A percentile compares a stretch with the other conserved stretches of the same genome.
Conservation (phyloP, 2,888 invertebrate genomes). For the Latrodectus elegans region DNA sequence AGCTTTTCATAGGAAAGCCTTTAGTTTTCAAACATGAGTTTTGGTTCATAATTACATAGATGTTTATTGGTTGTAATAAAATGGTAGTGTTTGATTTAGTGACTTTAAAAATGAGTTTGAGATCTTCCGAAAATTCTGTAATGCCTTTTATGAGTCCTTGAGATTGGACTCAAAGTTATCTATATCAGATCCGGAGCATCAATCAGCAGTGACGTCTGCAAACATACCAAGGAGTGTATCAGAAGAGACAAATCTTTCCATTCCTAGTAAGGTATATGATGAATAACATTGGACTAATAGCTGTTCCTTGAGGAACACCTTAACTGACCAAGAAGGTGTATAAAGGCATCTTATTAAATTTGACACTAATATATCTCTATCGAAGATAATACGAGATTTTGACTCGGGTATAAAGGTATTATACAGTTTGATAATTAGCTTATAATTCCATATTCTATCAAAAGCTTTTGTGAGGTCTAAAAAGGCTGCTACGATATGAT, state of each 20-base stretch:
- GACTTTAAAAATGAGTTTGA: background rate
- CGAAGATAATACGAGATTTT: conserved; percentile 17
- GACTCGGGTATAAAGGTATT: background rate
- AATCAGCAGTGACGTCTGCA: background rate
- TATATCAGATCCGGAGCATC: background rate
- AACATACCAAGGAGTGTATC: background rate
- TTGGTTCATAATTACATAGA: background rate
- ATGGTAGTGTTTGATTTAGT: background rate
- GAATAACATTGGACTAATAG: background rate
- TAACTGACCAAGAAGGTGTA: background rate
- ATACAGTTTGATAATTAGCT: background rate
- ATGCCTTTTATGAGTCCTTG: background rate
- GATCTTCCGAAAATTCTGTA: background rate
- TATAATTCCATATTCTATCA: conserved; percentile 6
- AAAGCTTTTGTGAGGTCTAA: conserved; percentile 10
- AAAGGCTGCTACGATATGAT: too few species aligned
- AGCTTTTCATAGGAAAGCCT: conserved; percentile 22
- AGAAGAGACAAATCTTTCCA: background rate
- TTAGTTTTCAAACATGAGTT: background rate
- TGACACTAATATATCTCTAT: conserved; percentile 14
- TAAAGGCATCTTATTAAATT: conserved; percentile 8
- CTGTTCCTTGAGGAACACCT: background rate
- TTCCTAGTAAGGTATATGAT: background rate
- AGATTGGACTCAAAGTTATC: background rate
- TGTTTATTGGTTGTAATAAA: conserved; percentile 8